Percentiles rank a stretch among this genome's conserved stretches.
Evolutionary conservation across 2,113 vertebrate genomes (phyloP).

Genomic region (Salvelinus sp.): DNA sequence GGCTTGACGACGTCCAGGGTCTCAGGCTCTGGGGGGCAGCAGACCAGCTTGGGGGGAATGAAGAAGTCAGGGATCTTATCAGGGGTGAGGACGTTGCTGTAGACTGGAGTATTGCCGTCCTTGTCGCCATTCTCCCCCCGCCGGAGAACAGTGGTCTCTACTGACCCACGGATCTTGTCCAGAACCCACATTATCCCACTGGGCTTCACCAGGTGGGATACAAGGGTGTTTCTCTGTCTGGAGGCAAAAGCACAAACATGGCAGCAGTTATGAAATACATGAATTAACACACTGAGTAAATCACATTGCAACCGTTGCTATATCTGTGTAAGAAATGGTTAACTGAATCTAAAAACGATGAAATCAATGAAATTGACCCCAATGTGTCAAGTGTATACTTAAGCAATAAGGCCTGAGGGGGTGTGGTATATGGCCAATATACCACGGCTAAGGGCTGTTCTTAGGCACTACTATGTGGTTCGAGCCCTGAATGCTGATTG

Average conservation of each 20-base stretch:
- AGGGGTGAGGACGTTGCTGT: constrained; percentile 94
- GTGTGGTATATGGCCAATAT: too few species aligned
- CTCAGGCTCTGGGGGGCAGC: constrained; percentile 77
- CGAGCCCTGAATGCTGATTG: too few species aligned
- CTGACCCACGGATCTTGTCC: constrained; percentile 88
- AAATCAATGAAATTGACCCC: too few species aligned
- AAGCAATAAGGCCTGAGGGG: too few species aligned
- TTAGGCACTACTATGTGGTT: too few species aligned
- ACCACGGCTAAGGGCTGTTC: too few species aligned
- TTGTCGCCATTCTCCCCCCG: constrained; percentile 75
- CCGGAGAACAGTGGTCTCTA: constrained; percentile 79
- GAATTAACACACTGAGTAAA: too few species aligned
- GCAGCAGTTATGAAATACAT: background rate
- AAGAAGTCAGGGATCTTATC: constrained; percentile 98
- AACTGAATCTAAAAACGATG: too few species aligned
- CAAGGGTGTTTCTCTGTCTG: constrained; percentile 44
- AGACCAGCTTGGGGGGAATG: constrained; percentile 90
- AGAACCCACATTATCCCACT: constrained; percentile 86
- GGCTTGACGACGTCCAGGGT: constrained; percentile 53
- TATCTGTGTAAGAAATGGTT: too few species aligned
- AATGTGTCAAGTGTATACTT: too few species aligned
- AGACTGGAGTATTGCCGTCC: constrained; percentile 70
- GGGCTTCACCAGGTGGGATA: constrained; percentile 29
- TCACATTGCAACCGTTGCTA: too few species aligned
- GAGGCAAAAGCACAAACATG: constrained; percentile 36